phyloP scores from a whole-genome alignment of 2,888 invertebrate species.

The Coremacera marginata region DNA sequence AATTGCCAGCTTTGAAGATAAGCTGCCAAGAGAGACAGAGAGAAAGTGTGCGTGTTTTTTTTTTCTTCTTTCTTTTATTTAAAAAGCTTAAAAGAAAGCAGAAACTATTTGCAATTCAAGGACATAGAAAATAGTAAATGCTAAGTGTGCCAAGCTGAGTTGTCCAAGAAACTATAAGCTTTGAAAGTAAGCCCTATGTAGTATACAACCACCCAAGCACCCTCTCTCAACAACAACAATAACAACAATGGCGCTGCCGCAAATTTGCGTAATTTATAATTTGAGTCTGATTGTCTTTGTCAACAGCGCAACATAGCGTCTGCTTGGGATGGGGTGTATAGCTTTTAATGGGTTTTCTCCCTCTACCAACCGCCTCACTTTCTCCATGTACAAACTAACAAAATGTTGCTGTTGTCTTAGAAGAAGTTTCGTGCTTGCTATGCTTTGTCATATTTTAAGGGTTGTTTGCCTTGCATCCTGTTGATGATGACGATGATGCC shows the following conservation, averaged over 20 bases:
- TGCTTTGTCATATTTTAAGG: too few relatives aligned
- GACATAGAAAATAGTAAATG: not conserved
- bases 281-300: constrained; percentile 39
- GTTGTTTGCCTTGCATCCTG: too few relatives aligned
- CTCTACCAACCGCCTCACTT: not conserved
- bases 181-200: not conserved
- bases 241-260: constrained; percentile 19
- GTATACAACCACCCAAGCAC: not conserved
- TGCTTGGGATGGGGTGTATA: not conserved
- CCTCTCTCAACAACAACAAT: not conserved
- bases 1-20: not conserved
- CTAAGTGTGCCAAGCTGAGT: too few relatives aligned
- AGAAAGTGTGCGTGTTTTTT: not conserved
- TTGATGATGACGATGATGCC: too few relatives aligned
- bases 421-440: not conserved
- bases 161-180: not conserved
- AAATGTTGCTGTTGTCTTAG: constrained; percentile 6
- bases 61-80: not conserved
- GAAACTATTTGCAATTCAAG: not conserved
- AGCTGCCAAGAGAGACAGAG: not conserved
- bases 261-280: constrained; percentile 45
- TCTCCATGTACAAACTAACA: not conserved
- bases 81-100: not conserved
- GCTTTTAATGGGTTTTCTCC: not conserved
- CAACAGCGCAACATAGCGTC: constrained; percentile 14